Percentiles rank a stretch among this genome's conserved stretches.
These are phyloP conservation scores for Sitobion miscanthi DNA, from an alignment of 1,140 invertebrate genomes.

Conservation along the genomic window DNA sequence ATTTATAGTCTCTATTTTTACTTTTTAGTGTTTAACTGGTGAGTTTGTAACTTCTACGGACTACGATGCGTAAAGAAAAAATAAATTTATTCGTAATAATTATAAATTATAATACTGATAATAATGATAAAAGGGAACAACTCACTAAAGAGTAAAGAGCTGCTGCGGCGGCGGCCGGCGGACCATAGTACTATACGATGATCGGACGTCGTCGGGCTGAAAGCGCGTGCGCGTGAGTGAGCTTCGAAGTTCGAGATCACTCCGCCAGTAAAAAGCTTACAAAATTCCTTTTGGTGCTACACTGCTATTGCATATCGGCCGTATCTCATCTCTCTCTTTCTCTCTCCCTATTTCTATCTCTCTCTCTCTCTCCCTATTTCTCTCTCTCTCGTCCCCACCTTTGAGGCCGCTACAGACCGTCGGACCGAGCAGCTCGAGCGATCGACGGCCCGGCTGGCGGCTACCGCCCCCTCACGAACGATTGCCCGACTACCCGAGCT, in stretches of 20 bases:
- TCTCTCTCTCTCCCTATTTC: too few relatives aligned
- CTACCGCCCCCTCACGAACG: too few relatives aligned
- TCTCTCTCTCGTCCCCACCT: not conserved
- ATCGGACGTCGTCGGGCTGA: not conserved
- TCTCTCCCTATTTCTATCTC: too few relatives aligned
- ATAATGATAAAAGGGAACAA: not conserved
- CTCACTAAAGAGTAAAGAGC: not conserved
- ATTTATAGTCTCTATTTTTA: too few relatives aligned
- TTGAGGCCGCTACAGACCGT: not conserved
- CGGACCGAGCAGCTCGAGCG: not conserved
- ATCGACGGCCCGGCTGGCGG: not conserved
- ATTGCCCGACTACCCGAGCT: not conserved
- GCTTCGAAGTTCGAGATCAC: not conserved
- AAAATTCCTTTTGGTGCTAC: not conserved
- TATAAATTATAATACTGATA: not conserved
- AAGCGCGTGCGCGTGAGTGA: not conserved
- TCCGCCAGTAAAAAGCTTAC: not conserved
- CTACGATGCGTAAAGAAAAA: not conserved
- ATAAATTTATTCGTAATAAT: not conserved
- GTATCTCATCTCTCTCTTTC: too few relatives aligned
- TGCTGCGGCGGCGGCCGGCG: not conserved
- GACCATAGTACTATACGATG: not conserved
- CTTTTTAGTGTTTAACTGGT: not conserved
- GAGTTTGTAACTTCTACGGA: not conserved
- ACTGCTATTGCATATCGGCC: not conserved